Evolutionary conservation across 2,888 invertebrate genomes (phyloP), one percentile per base, ranked within the genome.

Genomic region (Agriopis aurantiaria): DNA sequence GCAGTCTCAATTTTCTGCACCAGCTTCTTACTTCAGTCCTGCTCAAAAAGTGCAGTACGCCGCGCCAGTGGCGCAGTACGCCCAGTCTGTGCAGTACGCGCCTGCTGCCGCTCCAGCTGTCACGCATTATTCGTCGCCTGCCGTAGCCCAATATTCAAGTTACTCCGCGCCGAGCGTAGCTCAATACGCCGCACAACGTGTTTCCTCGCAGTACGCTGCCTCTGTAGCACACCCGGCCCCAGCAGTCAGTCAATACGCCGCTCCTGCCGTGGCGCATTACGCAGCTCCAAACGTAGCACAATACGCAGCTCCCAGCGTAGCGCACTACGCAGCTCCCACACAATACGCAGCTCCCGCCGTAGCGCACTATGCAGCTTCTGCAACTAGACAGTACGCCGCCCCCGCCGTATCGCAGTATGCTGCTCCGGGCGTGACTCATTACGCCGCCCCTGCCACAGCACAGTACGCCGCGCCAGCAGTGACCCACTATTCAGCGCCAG

Each of bases 131-230:
- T 65, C 76, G 12, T 78, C 83, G 8, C 84, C 87, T 51, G 74
- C 78, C 10, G 61, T 75, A 55, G 65, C 75, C 33, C 91, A 92
- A 55, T 85, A 90, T 12, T 52, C 71, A 71, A 48, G 89, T 89
- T 65, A 82, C 40, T 65, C 68, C 70, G n/a, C 74, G 69, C 0
- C 90, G 89, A 46, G 12, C 12, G 58, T 58, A 4, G 80, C 85
- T 3, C 78, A 88, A 33, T 75, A 78, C 62, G 48, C 59, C 5
- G 74, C 82, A 11, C 81, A 85, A 17, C 72, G 75, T 33, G 82
- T 86, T 1, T 45, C 57, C 41, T 57, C 75, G 46, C 90, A 91
- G 63, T 84, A 88, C 6, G 60, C 73, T 41, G 52, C 68, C 51
- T 70, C 78, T 40, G 66, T 74, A 45, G 17, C 74, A 41, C 91